Evolutionary conservation across 2,113 vertebrate species (phyloP).

Genomic region (Catharus fuscescens): DNA sequence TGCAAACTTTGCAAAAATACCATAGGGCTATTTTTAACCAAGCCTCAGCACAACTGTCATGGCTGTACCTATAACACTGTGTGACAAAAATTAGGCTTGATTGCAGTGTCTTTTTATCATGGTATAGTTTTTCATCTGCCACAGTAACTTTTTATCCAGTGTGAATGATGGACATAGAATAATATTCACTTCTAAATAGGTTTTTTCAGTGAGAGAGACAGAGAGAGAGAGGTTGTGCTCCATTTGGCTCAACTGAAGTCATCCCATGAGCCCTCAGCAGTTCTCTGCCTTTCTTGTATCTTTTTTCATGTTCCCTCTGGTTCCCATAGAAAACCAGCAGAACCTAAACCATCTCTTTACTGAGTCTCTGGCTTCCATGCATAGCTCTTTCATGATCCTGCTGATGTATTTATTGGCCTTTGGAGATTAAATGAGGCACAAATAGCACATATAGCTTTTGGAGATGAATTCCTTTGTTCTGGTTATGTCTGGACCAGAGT

Average conservation of each 20-base stretch:
- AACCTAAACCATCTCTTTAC: background rate
- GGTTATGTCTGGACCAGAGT: background rate
- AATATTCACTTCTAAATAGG: background rate
- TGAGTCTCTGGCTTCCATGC: background rate
- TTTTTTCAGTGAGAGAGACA: background rate
- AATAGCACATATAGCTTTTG: background rate
- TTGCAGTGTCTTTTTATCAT: background rate
- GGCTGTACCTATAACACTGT: background rate
- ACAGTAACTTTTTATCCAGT: background rate
- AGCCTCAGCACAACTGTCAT: background rate
- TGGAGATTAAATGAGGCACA: background rate
- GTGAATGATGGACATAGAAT: background rate
- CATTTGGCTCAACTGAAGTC: background rate
- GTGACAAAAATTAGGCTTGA: background rate
- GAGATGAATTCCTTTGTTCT: background rate
- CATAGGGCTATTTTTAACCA: background rate
- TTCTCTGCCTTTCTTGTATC: background rate
- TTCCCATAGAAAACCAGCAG: background rate
- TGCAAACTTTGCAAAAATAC: background rate
- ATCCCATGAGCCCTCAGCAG: background rate
- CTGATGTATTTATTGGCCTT: background rate
- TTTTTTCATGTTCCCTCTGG: background rate
- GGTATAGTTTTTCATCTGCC: background rate
- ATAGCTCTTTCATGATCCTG: background rate
- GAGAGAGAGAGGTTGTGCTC: background rate